Conservation (phyloP, 2,797 vertebrate species). For the Cyclura pinguis region DNA sequence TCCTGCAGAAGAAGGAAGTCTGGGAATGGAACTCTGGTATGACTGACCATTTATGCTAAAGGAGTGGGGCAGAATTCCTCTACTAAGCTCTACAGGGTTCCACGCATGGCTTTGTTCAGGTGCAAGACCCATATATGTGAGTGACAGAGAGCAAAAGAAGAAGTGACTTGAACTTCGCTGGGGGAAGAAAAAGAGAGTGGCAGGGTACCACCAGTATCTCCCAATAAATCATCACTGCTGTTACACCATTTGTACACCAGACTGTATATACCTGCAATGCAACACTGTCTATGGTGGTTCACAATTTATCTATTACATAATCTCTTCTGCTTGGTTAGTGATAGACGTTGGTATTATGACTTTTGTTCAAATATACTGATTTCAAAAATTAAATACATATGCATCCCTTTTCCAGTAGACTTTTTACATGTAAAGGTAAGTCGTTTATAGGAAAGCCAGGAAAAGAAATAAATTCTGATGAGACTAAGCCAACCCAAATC, state of each 20-base stretch:
- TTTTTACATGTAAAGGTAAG: background rate
- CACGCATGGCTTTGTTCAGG: too few relatives aligned
- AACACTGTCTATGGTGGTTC: background rate
- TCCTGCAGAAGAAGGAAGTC: too few relatives aligned
- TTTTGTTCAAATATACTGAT: background rate
- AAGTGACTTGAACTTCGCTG: background rate
- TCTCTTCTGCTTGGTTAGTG: background rate
- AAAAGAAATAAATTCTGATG: constrained; percentile 10
- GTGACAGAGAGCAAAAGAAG: too few relatives aligned
- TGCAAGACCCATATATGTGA: too few relatives aligned
- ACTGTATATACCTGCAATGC: background rate
- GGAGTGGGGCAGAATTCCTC: too few relatives aligned
- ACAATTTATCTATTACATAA: background rate
- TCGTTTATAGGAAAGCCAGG: background rate
- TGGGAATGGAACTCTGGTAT: too few relatives aligned
- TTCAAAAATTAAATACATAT: background rate
- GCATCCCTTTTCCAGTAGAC: background rate
- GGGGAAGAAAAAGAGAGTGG: background rate
- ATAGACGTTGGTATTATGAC: background rate
- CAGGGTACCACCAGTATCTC: background rate
- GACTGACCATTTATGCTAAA: too few relatives aligned
- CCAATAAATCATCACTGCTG: background rate
- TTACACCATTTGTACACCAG: background rate
- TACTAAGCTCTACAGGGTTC: too few relatives aligned
- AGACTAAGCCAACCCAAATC: constrained; percentile 1